Evolutionary conservation across 2,113 vertebrate genomes (phyloP), one percentile per base, ranked within the genome.

Genomic region (Verasper variegatus): DNA sequence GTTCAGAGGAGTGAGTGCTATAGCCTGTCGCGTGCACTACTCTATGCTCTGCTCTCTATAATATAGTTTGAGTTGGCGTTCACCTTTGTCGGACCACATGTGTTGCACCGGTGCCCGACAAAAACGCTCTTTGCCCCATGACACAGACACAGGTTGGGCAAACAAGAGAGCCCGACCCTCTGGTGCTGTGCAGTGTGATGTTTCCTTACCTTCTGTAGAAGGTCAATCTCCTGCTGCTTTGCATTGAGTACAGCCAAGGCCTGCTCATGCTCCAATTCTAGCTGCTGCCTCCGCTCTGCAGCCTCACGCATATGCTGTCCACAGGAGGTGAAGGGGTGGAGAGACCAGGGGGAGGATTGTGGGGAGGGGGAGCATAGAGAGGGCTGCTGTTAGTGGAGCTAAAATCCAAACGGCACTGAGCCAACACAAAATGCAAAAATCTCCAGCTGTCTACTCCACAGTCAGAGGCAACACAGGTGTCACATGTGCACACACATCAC

Each of bases 241-340:
- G 97, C 96, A 89, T 94, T 97, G 95, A 99, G 97, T 55, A 96
- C 95, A 82, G 96, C 97, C 97, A 99, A 94, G 92, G 98, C 98
- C 92, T 99, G 96, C 92, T 97, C 98, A 98, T 99, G 97, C 96
- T 99, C 98, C 94, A 97, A 83, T 90, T 98, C 97, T 95, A 99
- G 94, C 95, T 98, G 98, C 95, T 99, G 98, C 96, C 97, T 94
- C 95, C 98, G 94, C 72, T 98, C 97, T 40, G 97, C 98, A 92
- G 97, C 97, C 96, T 98, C 97, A 66, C 98, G 96, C 98, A 99
- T 99, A 95, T 99, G 98, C 98, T 99, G 94, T 78, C 87, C 84
- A 20, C 83, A 81, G 86, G 85, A 83, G 84, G 68, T 75, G 86
- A 68, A 75, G 76, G 78, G 81, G 75, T 70, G 79, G 89, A 79